A percentile compares a stretch with the other conserved stretches of the same genome.
These are phyloP conservation scores for Bradypodion ventrale DNA, from an alignment of 2,797 vertebrate species.

Conservation along the genomic window DNA sequence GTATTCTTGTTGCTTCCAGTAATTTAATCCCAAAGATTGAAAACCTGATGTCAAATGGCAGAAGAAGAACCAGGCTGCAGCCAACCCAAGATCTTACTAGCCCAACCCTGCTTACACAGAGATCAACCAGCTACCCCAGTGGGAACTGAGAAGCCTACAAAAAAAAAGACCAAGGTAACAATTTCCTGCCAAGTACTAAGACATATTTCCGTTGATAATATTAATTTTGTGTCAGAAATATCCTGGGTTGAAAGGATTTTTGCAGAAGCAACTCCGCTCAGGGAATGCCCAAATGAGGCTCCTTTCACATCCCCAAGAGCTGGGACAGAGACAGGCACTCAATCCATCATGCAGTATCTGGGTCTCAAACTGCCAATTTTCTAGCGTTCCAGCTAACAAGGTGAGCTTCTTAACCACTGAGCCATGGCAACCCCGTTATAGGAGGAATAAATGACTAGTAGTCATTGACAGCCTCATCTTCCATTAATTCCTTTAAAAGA, in stretches of 20 bases:
- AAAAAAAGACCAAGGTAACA: not conserved
- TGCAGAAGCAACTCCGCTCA: too few relatives aligned
- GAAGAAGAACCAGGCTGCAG: not conserved
- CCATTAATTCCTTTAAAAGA: not conserved
- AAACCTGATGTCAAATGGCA: not conserved
- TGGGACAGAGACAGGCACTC: too few relatives aligned
- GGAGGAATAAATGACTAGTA: not conserved
- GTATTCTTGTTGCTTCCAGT: not conserved
- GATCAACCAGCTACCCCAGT: not conserved
- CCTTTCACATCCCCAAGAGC: too few relatives aligned
- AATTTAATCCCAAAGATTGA: slow-evolving; percentile 1
- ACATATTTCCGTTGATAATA: too few relatives aligned
- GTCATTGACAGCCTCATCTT: not conserved
- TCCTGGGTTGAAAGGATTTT: too few relatives aligned
- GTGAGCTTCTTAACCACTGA: too few relatives aligned
- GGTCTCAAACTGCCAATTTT: too few relatives aligned
- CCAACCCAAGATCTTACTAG: not conserved
- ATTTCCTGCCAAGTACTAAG: not conserved
- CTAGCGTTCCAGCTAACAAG: too few relatives aligned
- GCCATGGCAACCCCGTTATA: not conserved
- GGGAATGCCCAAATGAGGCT: too few relatives aligned
- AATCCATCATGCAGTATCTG: too few relatives aligned
- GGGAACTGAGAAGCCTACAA: not conserved
- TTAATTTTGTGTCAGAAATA: too few relatives aligned
- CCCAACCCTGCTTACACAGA: not conserved